Percentiles rank a stretch among this genome's conserved stretches.
Evolutionary conservation across 2,888 invertebrate species (phyloP).

Genomic region (Leucoma salicis): DNA sequence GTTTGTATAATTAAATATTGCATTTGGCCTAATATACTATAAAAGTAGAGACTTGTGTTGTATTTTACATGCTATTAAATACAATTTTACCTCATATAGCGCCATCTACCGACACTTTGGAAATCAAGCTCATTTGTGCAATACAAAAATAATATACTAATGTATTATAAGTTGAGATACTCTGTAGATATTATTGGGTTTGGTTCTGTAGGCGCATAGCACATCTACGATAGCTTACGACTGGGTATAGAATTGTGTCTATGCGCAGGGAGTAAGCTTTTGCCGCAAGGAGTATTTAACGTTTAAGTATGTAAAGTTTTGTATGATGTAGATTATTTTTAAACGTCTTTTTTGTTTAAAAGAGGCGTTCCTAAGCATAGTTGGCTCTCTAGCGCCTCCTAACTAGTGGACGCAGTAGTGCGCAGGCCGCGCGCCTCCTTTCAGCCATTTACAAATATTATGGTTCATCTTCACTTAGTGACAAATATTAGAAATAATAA

Average conservation of each 20-base stretch:
- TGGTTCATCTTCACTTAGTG: conserved; percentile 79
- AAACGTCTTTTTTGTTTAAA: conserved; percentile 47
- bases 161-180: conserved; percentile 52
- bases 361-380: conserved; percentile 44
- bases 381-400: conserved; percentile 53
- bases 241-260: conserved; percentile 53
- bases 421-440: conserved; percentile 72
- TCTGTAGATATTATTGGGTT: conserved; percentile 53
- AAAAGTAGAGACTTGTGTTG: conserved; percentile 13
- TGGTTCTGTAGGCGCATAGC: conserved; percentile 48
- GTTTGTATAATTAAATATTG: conserved; percentile 8
- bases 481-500: conserved; percentile 68
- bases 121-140: conserved; percentile 34
- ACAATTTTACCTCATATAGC: conserved; percentile 14
- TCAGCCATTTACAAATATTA: conserved; percentile 65
- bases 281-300: conserved; percentile 48
- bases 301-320: conserved; percentile 61
- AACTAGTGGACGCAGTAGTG: conserved; percentile 61
- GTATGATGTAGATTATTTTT: conserved; percentile 53
- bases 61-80: conserved; percentile 12
- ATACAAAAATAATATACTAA: conserved; percentile 30
- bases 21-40: conserved; percentile 30
- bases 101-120: conserved; percentile 26
- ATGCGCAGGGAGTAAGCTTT: conserved; percentile 57
- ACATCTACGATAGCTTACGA: conserved; percentile 29